A percentile compares a stretch with the other conserved stretches of the same genome.
phyloP scores from a whole-genome alignment of 2,113 vertebrate genomes.

The Ictalurus punctatus region DNA sequence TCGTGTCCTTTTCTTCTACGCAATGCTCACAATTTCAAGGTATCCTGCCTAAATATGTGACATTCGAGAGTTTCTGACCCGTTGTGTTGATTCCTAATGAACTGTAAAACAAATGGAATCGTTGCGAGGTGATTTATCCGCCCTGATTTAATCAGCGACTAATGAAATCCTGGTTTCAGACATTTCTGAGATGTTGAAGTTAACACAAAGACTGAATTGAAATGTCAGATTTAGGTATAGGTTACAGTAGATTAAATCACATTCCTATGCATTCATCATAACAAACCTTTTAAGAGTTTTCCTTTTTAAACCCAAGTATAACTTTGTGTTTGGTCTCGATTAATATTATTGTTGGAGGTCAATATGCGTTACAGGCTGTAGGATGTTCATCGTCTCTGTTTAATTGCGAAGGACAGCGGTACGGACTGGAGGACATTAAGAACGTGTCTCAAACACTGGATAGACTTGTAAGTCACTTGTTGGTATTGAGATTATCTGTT shows the following conservation, averaged over 20 bases:
- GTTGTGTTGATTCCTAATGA: background rate
- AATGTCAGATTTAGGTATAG: background rate
- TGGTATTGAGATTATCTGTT: background rate
- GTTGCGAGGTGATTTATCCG: background rate
- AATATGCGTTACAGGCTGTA: background rate
- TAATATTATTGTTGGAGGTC: background rate
- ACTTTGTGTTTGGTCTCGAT: background rate
- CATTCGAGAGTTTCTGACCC: background rate
- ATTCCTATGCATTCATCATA: background rate
- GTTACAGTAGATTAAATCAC: background rate
- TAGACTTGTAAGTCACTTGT: constrained; percentile 62
- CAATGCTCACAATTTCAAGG: background rate
- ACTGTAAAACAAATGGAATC: background rate
- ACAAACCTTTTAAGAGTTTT: background rate
- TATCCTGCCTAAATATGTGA: too few species aligned
- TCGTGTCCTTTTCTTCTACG: background rate
- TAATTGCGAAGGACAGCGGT: constrained; percentile 18
- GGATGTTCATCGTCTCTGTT: background rate
- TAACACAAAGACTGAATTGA: background rate
- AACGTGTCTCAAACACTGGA: constrained; percentile 61
- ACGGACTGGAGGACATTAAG: constrained; percentile 43
- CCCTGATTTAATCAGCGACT: background rate
- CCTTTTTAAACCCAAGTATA: background rate
- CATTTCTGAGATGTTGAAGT: too few species aligned
- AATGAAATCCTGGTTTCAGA: background rate